Evolutionary conservation across 2,113 vertebrate genomes (phyloP), one percentile per base, ranked within the genome.

Genomic region (Haemorhous mexicanus): DNA sequence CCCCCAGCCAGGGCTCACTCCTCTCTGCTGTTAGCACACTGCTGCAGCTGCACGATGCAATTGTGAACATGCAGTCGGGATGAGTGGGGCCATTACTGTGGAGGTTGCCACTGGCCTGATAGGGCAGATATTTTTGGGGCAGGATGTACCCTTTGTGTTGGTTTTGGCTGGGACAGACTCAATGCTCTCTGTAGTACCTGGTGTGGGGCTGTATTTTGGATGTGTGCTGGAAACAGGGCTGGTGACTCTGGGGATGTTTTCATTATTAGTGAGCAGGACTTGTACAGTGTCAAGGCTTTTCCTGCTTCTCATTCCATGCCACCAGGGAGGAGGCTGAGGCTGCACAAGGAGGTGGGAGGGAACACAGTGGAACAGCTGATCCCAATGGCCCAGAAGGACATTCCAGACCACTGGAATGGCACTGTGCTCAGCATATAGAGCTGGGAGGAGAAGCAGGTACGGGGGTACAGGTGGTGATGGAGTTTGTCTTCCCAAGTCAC

Each of bases 21-120:
- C 35, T 52, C 22, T 30, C n/a, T 37, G 46, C 14, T n/a, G 41
- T 14, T 32, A 63, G 35, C 30, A 16, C 2, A 2, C 26, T 18
- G n/a, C 27, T 47, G 23, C 49, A 74, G 22, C 52, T 39, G 33
- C 28, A 35, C 6, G 1, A 2, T 16, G 14, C 19, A 43, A 3
- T 14, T 69, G 23, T 43, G 26, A n/a, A 52, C 30, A 3, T 12
- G 35, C 9, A 7, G n/a, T 43, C 0, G 0, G 33, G 21, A 8
- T 4, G 2, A 63, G 17, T 3, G 8, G 22, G 28, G 7, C 23
- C 12, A 9, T 46, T 22, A 15, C 7, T 13, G 10, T 19, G 44
- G 9, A 35, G 16, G 0, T 4, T 50, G 46, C 28, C 35, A 10
- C 39, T 30, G n/a, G 24, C 30, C 59, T 33, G 26, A 33, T 5